A percentile compares a stretch with the other conserved stretches of the same genome.
phyloP scores from a whole-genome alignment of 35 echinoderm and acorn worm species.

The Hemicentrotus pulcherrimus region DNA sequence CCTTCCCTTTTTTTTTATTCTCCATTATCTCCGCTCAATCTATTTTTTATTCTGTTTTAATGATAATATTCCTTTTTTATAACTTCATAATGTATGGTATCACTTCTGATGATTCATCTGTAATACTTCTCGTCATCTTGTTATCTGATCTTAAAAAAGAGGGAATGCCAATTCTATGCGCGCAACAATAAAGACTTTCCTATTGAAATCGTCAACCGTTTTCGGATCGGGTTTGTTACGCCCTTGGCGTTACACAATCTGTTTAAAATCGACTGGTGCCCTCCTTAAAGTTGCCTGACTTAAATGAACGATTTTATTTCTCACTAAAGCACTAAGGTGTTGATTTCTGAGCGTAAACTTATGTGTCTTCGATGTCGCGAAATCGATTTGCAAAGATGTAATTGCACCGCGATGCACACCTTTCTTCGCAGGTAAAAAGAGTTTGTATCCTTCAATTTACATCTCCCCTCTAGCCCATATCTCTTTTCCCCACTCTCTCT shows the following conservation, averaged over 20 bases:
- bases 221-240: neutral
- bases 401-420: neutral
- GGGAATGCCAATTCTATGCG: neutral
- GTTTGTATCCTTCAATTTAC: neutral
- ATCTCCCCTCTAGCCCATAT: no score
- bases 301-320: neutral
- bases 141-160: neutral
- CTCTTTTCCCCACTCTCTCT: neutral
- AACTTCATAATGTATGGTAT: neutral
- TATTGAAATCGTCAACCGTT: neutral
- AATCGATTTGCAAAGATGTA: neutral
- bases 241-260: conserved; percentile 9
- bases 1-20: neutral
- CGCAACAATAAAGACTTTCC: neutral
- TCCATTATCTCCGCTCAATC: neutral
- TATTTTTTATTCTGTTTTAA: no score
- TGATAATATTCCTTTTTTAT: neutral
- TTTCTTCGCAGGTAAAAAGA: neutral
- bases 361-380: neutral
- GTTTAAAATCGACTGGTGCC: neutral
- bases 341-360: conserved; percentile 5
- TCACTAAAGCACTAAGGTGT: neutral
- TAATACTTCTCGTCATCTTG: neutral
- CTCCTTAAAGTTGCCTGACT: neutral
- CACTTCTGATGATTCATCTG: neutral